Percentiles rank a stretch among this genome's conserved stretches.
phyloP scores from a whole-genome alignment of 2,888 invertebrate species.

The Athrips mouffetella region DNA sequence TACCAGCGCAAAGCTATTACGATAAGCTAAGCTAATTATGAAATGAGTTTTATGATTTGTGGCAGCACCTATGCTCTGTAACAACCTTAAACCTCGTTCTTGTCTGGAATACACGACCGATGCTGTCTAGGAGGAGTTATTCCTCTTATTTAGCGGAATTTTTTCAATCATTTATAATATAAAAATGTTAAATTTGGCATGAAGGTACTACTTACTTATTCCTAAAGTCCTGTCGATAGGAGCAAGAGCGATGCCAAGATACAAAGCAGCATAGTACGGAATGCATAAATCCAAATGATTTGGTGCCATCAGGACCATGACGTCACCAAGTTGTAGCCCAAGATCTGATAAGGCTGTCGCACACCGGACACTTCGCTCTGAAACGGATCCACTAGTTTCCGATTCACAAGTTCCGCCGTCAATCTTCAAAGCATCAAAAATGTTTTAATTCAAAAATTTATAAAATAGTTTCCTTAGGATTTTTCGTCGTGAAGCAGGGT shows the following conservation, averaged over 20 bases:
- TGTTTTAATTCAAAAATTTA: too few species aligned
- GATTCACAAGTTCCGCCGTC: conserved; percentile 59
- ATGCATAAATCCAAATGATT: conserved; percentile 63
- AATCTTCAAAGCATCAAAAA: conserved; percentile 48
- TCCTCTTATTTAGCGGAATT: not conserved
- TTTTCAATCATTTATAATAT: not conserved
- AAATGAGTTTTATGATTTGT: too few species aligned
- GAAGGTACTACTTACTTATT: conserved; percentile 41
- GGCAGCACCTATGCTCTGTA: too few species aligned
- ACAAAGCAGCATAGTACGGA: conserved; percentile 67
- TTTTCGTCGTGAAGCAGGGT: too few species aligned
- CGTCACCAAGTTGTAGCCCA: conserved; percentile 58
- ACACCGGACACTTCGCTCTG: conserved; percentile 54
- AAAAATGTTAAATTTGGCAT: not conserved
- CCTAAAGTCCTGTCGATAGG: conserved; percentile 50
- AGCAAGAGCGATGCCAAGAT: conserved; percentile 54
- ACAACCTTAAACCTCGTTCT: too few species aligned
- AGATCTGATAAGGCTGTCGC: conserved; percentile 56
- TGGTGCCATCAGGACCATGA: conserved; percentile 65
- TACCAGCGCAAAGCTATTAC: too few species aligned
- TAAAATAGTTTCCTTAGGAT: too few species aligned
- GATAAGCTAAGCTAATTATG: too few species aligned
- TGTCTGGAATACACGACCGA: too few species aligned
- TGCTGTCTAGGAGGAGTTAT: too few species aligned
- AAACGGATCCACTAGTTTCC: conserved; percentile 54